Evolutionary conservation across 2,797 vertebrate genomes (phyloP).

Genomic region (Ciconia nigra): DNA sequence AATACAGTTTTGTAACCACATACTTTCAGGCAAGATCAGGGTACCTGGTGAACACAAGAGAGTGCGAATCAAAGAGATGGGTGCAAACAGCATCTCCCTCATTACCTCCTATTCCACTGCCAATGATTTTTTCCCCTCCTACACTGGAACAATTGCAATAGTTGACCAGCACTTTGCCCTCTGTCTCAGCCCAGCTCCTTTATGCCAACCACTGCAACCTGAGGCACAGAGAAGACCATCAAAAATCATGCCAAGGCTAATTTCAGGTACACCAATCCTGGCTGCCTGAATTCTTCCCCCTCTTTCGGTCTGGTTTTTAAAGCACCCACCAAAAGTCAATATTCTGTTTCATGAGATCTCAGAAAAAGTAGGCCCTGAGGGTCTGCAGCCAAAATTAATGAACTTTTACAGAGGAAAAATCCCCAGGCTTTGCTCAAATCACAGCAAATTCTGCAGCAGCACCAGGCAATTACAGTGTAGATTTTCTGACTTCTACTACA

Average conservation of each 20-base stretch:
- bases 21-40: background rate
- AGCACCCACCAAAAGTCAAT: background rate
- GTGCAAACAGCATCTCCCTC: background rate
- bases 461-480: background rate
- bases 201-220: background rate
- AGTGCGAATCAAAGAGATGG: background rate
- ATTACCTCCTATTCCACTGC: background rate
- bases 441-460: background rate
- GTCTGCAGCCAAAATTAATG: conserved; percentile 19
- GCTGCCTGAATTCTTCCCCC: background rate
- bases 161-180: background rate
- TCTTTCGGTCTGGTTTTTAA: background rate
- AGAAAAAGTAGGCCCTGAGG: background rate
- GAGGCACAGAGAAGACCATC: background rate
- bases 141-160: background rate
- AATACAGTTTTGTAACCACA: background rate
- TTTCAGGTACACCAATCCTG: background rate
- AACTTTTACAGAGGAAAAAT: background rate
- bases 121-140: background rate
- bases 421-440: background rate
- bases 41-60: background rate
- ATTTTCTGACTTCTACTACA: conserved; percentile 13
- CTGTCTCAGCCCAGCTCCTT: background rate
- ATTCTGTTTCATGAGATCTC: background rate
- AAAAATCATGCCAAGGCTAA: background rate